These are phyloP conservation scores for Palythoa grandiflora DNA, from an alignment of 92 coral and sea anemone genomes.

Conservation along the genomic window DNA sequence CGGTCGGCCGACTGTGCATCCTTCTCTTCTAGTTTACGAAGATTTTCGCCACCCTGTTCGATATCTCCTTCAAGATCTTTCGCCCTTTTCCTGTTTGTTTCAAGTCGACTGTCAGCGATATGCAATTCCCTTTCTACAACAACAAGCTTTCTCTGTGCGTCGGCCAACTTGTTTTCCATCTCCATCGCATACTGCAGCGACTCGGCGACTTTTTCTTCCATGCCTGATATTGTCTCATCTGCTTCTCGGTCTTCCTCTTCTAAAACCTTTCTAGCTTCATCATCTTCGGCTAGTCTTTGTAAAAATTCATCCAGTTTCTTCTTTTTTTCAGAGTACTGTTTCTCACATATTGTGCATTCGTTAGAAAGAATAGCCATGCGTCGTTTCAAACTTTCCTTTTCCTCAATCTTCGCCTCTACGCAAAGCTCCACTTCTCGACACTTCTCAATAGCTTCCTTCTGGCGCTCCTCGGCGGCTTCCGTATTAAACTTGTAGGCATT, in stretches of 20 bases:
- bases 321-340: constrained; percentile 13
- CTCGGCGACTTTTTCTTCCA: constrained; percentile 33
- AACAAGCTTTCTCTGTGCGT: constrained; percentile 49
- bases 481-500: constrained; percentile 26
- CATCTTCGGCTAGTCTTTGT: constrained; percentile 40
- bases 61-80: constrained; percentile 40
- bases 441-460: constrained; percentile 47
- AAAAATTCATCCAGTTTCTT: constrained; percentile 13
- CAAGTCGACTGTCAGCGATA: constrained; percentile 20
- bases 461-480: constrained; percentile 59
- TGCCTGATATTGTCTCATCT: constrained; percentile 32
- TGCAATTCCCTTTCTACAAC: constrained; percentile 52
- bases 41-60: constrained; percentile 2
- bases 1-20: constrained; percentile 59
- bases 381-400: constrained; percentile 49
- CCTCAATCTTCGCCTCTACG: constrained; percentile 42
- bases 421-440: constrained; percentile 27
- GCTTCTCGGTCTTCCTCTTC: constrained; percentile 55
- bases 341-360: constrained; percentile 32
- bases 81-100: constrained; percentile 2
- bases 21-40: constrained; percentile 48
- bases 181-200: constrained; percentile 25
- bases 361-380: constrained; percentile 45
- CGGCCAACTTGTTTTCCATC: constrained; percentile 32
- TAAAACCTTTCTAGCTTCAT: constrained; percentile 23